A percentile compares a stretch with the other conserved stretches of the same genome.
Evolutionary conservation across 2,888 invertebrate species (phyloP).

Genomic region (Leptinotarsa juncta): DNA sequence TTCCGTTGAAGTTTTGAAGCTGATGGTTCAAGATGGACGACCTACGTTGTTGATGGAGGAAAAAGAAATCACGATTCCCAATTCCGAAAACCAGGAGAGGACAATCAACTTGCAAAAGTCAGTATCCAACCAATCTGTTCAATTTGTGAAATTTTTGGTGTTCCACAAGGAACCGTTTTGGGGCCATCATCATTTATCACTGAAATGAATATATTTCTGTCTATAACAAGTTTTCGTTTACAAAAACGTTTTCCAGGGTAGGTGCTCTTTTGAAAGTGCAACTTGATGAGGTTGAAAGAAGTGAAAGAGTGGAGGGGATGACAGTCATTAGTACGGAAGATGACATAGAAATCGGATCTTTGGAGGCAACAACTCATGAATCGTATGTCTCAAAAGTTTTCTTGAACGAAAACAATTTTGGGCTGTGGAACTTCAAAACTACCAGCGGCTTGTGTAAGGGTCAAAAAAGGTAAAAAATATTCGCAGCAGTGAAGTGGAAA

Average conservation of each 20-base stretch:
- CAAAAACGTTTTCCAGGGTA: conserved; percentile 40
- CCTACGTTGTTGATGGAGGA: conserved; percentile 29
- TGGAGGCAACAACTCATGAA: conserved; percentile 66
- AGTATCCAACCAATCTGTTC: conserved; percentile 17
- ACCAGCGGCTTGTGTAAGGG: conserved; percentile 69
- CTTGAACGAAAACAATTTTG: conserved; percentile 81
- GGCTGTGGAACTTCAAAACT: conserved; percentile 88
- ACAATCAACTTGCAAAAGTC: conserved; percentile 24
- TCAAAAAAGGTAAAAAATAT: conserved; percentile 54
- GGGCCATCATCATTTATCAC: too few species aligned
- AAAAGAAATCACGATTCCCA: background rate
- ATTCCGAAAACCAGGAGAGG: background rate
- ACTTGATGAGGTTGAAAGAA: conserved; percentile 38
- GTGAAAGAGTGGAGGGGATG: conserved; percentile 37
- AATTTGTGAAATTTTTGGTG: background rate
- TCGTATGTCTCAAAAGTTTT: conserved; percentile 86
- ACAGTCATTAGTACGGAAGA: conserved; percentile 44
- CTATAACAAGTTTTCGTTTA: conserved; percentile 9
- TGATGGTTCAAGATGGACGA: conserved; percentile 50
- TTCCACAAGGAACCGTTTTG: too few species aligned
- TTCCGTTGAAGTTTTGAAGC: conserved; percentile 45
- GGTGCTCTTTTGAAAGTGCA: conserved; percentile 49
- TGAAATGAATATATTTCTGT: background rate
- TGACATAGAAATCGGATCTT: conserved; percentile 52
- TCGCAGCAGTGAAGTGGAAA: background rate